phyloP scores from a whole-genome alignment of 37 sponge, comb jelly and placozoan species.

The Tethya wilhelma region DNA sequence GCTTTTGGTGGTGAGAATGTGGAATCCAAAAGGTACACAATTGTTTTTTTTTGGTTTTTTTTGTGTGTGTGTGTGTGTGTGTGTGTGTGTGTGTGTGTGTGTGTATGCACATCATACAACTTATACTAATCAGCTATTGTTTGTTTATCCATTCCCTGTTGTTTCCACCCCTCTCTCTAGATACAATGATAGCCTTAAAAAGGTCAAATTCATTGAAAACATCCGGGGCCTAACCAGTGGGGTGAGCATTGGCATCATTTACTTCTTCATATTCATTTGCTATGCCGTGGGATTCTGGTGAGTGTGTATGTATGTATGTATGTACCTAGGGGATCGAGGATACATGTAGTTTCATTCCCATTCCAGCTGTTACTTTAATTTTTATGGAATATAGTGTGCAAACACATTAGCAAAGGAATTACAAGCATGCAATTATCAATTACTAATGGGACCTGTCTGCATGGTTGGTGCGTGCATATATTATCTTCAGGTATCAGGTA shows the following conservation, averaged over 20 bases:
- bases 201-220: constrained; percentile 37
- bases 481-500: too few species aligned
- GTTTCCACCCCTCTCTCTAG: background rate
- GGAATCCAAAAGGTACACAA: constrained; percentile 46
- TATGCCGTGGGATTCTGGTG: constrained; percentile 77
- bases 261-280: constrained; percentile 61
- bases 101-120: background rate
- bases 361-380: too few species aligned
- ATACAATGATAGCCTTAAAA: constrained; percentile 41
- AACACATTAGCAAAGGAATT: too few species aligned
- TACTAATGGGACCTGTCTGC: too few species aligned
- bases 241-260: constrained; percentile 42
- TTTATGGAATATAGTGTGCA: too few species aligned
- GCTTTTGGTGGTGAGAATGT: constrained; percentile 61
- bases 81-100: constrained; percentile 27
- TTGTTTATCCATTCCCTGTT: background rate
- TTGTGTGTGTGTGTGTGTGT: constrained; percentile 6
- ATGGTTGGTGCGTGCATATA: too few species aligned
- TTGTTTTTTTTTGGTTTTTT: too few species aligned
- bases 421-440: too few species aligned
- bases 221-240: constrained; percentile 50
- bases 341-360: too few species aligned
- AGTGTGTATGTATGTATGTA: background rate
- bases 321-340: background rate
- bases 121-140: background rate